phyloP scores from a whole-genome alignment of 2,888 invertebrate species.

The Caenorhabditis drosophilae region DNA sequence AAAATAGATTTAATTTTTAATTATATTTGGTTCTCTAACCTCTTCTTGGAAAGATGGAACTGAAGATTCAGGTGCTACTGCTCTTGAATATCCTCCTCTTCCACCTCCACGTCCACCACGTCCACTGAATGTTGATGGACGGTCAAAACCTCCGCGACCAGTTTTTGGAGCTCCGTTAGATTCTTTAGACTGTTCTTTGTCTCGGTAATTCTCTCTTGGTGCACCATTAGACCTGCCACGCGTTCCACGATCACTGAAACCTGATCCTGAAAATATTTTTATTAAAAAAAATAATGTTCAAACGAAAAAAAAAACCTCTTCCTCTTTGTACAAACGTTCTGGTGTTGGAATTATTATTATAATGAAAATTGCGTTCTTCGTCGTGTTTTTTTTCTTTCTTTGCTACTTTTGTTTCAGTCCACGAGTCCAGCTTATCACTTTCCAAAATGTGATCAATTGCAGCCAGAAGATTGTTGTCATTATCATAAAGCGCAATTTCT shows the following conservation, averaged over 20 bases:
- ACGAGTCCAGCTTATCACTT: conserved; percentile 47
- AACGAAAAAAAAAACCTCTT: conserved; percentile 16
- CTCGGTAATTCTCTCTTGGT: conserved; percentile 19
- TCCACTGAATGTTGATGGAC: conserved; percentile 17
- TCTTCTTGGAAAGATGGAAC: not conserved
- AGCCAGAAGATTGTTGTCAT: conserved; percentile 54
- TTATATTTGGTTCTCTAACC: not conserved
- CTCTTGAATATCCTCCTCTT: conserved; percentile 38
- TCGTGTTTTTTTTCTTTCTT: conserved; percentile 55
- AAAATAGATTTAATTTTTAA: not conserved
- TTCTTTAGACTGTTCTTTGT: conserved; percentile 14
- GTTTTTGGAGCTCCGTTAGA: conserved; percentile 13
- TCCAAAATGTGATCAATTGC: conserved; percentile 61
- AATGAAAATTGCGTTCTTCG: conserved; percentile 22
- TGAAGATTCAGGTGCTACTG: conserved; percentile 19
- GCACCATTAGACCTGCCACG: conserved; percentile 36
- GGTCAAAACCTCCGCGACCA: conserved; percentile 30
- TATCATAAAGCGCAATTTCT: conserved; percentile 62
- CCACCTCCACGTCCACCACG: conserved; percentile 36
- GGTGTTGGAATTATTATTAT: conserved; percentile 8
- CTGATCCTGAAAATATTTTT: conserved; percentile 10
- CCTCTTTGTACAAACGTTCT: conserved; percentile 26
- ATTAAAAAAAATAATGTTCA: not conserved
- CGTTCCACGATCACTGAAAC: conserved; percentile 30
- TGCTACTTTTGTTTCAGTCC: conserved; percentile 58